A percentile compares a stretch with the other conserved stretches of the same genome.
These are phyloP conservation scores for Peribatodes rhomboidaria DNA, from an alignment of 2,888 invertebrate species.

Conservation along the genomic window DNA sequence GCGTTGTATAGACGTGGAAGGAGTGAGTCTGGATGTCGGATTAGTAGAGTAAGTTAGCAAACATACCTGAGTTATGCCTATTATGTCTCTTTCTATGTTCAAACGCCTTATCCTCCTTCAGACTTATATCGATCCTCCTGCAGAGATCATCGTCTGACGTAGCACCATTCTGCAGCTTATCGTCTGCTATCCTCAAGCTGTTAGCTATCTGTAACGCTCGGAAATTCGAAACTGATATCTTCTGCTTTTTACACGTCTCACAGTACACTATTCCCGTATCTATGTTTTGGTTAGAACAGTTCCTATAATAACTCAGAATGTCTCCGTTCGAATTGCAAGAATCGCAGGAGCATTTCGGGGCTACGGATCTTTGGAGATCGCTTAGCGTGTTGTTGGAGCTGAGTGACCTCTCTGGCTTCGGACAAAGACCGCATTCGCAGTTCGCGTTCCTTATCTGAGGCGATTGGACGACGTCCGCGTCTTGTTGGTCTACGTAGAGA, in stretches of 20 bases:
- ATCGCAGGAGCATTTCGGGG: constrained; percentile 75
- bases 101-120: constrained; percentile 74
- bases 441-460: constrained; percentile 68
- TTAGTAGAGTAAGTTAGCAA: neutral
- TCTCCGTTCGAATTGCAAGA: constrained; percentile 80
- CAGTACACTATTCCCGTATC: constrained; percentile 82
- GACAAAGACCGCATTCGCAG: constrained; percentile 81
- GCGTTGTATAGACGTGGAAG: too few species aligned
- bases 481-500: constrained; percentile 77
- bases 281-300: constrained; percentile 74
- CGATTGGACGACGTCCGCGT: constrained; percentile 68
- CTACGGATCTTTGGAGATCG: constrained; percentile 79
- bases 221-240: constrained; percentile 82
- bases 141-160: constrained; percentile 78
- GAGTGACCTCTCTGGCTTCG: constrained; percentile 65
- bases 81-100: constrained; percentile 79
- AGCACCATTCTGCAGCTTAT: constrained; percentile 72
- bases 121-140: constrained; percentile 76
- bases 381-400: constrained; percentile 76
- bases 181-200: constrained; percentile 73
- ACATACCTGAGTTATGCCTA: constrained; percentile 64
- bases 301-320: constrained; percentile 76
- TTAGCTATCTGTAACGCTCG: constrained; percentile 82
- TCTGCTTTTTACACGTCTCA: constrained; percentile 80
- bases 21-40: too few species aligned